Percentiles rank a stretch among this genome's conserved stretches.
phyloP scores from a whole-genome alignment of 2,113 vertebrate species.

The Pandion haliaetus region DNA sequence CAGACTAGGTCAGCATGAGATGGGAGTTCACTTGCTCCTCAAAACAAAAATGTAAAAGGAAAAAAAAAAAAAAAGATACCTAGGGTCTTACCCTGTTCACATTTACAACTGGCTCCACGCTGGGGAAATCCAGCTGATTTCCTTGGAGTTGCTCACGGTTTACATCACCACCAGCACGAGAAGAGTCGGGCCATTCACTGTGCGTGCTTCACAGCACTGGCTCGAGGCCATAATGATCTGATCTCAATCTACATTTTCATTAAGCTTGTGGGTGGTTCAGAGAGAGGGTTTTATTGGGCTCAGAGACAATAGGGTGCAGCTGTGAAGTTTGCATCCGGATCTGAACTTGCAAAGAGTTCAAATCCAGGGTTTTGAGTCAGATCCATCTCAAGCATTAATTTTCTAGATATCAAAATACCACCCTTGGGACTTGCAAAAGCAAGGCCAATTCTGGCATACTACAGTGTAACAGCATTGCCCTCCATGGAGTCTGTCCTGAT shows the following conservation, averaged over 20 bases:
- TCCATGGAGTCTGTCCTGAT: not conserved
- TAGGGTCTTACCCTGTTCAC: not conserved
- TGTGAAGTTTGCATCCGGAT: conserved; percentile 22
- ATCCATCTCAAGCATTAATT: not conserved
- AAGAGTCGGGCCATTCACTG: not conserved
- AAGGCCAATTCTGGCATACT: not conserved
- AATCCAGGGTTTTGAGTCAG: not conserved
- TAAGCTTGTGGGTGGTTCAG: conserved; percentile 33
- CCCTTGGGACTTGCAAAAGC: not conserved
- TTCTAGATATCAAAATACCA: not conserved
- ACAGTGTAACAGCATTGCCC: not conserved
- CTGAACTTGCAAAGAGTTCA: conserved; percentile 19
- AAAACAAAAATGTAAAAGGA: not conserved
- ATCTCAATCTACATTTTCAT: not conserved
- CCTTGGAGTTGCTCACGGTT: not conserved
- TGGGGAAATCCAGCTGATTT: not conserved
- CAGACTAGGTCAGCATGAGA: not conserved
- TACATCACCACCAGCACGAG: not conserved
- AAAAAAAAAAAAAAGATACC: not conserved
- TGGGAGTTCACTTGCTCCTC: not conserved
- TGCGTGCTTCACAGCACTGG: not conserved
- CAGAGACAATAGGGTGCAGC: conserved; percentile 43
- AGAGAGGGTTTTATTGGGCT: not conserved
- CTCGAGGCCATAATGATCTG: not conserved
- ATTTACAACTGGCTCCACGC: not conserved